Conservation (phyloP, 1,140 invertebrate genomes). For the Lysiphlebus fabarum region DNA sequence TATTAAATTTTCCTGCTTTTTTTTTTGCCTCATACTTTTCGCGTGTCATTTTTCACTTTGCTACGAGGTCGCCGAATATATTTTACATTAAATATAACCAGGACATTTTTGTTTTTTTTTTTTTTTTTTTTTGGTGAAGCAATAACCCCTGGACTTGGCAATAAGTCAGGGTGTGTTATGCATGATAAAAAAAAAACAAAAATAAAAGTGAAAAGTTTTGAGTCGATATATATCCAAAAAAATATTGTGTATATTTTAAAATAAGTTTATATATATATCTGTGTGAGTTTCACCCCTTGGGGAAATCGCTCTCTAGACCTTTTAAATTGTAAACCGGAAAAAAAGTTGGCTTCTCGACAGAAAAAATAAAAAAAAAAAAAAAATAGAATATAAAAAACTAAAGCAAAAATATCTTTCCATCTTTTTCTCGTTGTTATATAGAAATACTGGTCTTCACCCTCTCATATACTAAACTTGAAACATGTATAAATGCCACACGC, state of each 20-base stretch:
- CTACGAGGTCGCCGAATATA: background rate
- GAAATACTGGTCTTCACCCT: no score
- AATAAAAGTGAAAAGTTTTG: constrained; percentile 4
- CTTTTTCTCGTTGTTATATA: background rate
- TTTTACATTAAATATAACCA: background rate
- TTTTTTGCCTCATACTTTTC: constrained; percentile 18
- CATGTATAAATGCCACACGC: no score
- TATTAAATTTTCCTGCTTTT: constrained; percentile 41
- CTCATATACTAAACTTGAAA: no score
- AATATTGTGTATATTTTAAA: constrained; percentile 2
- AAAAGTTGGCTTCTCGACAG: no score
- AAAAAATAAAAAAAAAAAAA: no score
- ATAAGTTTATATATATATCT: constrained; percentile 34
- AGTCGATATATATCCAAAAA: background rate
- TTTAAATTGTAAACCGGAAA: constrained; percentile 45
- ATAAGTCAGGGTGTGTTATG: constrained; percentile 32
- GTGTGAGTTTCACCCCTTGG: constrained; percentile 42
- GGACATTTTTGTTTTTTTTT: background rate
- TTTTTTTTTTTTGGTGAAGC: background rate
- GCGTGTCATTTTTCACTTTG: constrained; percentile 32
- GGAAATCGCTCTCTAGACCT: constrained; percentile 56
- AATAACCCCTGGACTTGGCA: constrained; percentile 28
- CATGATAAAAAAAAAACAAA: constrained; percentile 19
- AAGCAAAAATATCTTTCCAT: constrained; percentile 4
- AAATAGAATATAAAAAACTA: no score